Conservation (phyloP, 1,140 invertebrate genomes). For the Cylas formicarius region DNA sequence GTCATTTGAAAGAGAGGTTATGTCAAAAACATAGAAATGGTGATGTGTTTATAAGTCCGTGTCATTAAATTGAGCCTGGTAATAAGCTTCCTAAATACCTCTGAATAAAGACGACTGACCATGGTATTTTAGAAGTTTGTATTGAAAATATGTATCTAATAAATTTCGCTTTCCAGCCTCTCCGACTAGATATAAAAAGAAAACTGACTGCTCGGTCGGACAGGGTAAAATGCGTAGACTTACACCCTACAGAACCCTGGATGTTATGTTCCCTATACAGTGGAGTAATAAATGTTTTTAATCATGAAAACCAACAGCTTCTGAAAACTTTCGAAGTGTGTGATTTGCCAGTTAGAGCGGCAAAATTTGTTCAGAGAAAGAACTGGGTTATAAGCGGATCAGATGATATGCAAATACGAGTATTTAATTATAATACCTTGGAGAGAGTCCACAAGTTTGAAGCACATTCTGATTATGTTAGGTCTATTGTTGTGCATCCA, state of each 20-base stretch:
- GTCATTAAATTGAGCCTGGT: slow-evolving; percentile 6
- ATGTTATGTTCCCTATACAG: slow-evolving; percentile 97
- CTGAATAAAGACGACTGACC: background rate
- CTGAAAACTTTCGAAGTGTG: slow-evolving; percentile 96
- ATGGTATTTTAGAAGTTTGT: background rate
- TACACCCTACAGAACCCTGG: slow-evolving; percentile 97
- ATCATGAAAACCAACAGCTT: slow-evolving; percentile 87
- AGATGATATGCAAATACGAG: slow-evolving; percentile 90
- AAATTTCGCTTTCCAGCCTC: slow-evolving; percentile 57
- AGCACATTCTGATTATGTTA: slow-evolving; percentile 96
- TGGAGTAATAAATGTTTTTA: slow-evolving; percentile 99
- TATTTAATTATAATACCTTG: slow-evolving; percentile 98
- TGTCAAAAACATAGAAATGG: slow-evolving; percentile 7
- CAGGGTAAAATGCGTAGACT: slow-evolving; percentile 95
- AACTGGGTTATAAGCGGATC: slow-evolving; percentile 99
- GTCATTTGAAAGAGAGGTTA: slow-evolving; percentile 13
- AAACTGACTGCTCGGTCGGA: slow-evolving; percentile 95
- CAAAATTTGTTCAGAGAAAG: slow-evolving; percentile 93
- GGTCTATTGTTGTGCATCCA: slow-evolving; percentile 95
- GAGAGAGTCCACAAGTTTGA: slow-evolving; percentile 94
- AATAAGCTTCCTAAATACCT: slow-evolving; percentile 1
- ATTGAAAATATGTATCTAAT: slow-evolving; percentile 5
- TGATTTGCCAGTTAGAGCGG: slow-evolving; percentile 90
- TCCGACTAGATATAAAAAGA: slow-evolving; percentile 95
- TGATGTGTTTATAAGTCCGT: slow-evolving; percentile 24